Conservation (phyloP, 2,797 vertebrate genomes). For the Setipinna tenuifilis region DNA sequence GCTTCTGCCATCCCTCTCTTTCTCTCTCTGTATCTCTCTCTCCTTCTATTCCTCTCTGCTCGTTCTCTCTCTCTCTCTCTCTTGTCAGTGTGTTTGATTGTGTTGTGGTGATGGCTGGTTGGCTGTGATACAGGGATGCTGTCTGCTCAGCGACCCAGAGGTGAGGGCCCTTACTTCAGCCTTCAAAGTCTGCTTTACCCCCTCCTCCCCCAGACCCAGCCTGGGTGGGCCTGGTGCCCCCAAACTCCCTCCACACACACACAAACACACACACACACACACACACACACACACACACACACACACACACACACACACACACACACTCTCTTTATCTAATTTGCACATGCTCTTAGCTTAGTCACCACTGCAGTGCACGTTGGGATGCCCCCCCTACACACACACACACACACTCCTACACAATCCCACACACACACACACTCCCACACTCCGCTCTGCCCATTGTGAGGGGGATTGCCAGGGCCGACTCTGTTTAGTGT, state of each 20-base stretch:
- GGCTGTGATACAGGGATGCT: background rate
- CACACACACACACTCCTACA: background rate
- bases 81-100: background rate
- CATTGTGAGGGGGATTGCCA: conserved; percentile 63
- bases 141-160: background rate
- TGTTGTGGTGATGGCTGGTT: background rate
- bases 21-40: background rate
- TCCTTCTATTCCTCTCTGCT: too few species aligned
- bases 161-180: background rate
- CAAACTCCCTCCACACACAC: background rate
- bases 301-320: too few species aligned
- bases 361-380: conserved; percentile 25
- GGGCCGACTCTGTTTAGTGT: conserved; percentile 56
- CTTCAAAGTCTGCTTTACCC: background rate
- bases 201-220: background rate
- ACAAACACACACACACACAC: background rate
- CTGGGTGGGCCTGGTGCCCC: background rate
- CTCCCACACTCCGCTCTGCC: background rate
- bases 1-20: background rate
- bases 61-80: background rate
- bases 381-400: conserved; percentile 9
- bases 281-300: background rate
- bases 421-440: background rate
- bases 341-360: background rate
- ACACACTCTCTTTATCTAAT: conserved; percentile 7